phyloP scores from a whole-genome alignment of 2,113 vertebrate species.

The Caloenas nicobarica region DNA sequence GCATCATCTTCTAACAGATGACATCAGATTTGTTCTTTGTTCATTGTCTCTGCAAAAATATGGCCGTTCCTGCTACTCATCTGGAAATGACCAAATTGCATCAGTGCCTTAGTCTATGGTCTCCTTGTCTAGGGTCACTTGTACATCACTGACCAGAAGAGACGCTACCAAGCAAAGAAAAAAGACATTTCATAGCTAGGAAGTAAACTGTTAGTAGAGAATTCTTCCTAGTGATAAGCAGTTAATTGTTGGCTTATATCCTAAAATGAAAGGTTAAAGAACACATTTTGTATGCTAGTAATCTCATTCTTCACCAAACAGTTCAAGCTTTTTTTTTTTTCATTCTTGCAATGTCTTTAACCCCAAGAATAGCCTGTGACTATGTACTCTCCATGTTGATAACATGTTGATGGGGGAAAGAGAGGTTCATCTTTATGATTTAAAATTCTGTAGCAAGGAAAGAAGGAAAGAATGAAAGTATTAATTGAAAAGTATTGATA shows the following conservation, averaged over 20 bases:
- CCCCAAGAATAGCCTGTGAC: neutral
- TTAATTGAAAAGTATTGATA: too few relatives aligned
- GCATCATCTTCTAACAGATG: neutral
- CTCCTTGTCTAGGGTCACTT: neutral
- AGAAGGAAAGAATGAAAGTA: neutral
- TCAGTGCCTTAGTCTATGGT: neutral
- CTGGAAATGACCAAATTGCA: neutral
- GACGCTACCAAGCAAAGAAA: neutral
- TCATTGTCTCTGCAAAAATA: neutral
- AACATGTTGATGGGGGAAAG: neutral
- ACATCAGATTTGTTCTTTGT: neutral
- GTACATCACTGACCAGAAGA: neutral
- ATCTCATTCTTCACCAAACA: fast-evolving
- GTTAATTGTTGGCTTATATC: neutral
- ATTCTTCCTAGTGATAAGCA: neutral
- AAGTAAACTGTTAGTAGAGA: neutral
- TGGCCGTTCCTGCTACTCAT: neutral
- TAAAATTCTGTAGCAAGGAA: neutral
- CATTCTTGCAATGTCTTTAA: neutral
- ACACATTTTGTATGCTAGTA: neutral
- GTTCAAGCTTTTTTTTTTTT: neutral
- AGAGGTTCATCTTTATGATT: neutral
- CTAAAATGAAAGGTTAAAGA: neutral
- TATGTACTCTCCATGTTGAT: neutral
- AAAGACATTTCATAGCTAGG: neutral